phyloP scores from a whole-genome alignment of 2,888 invertebrate genomes.

The Zhengitettix transpicula region DNA sequence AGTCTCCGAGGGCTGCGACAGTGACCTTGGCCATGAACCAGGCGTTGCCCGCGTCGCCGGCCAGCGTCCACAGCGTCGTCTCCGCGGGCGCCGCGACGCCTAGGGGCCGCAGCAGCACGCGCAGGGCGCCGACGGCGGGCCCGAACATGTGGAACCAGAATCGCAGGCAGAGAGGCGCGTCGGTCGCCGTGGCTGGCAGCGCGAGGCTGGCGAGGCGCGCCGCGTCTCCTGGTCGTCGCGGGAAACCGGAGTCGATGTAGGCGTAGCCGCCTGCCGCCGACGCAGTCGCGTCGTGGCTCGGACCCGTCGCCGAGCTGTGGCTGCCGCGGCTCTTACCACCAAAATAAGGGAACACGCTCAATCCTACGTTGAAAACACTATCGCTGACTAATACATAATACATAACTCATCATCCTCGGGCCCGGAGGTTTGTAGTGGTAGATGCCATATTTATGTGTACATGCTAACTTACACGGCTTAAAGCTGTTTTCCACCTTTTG shows the following conservation, averaged over 20 bases:
- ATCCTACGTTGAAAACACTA: too few species aligned
- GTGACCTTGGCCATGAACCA: slow-evolving; percentile 27
- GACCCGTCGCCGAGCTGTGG: slow-evolving; percentile 25
- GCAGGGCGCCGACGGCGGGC: slow-evolving; percentile 23
- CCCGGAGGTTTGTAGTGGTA: too few species aligned
- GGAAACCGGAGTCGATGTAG: slow-evolving; percentile 26
- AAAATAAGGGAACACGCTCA: too few species aligned
- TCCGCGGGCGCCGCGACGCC: slow-evolving; percentile 9
- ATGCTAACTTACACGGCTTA: too few species aligned
- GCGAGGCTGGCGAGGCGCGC: slow-evolving; percentile 26
- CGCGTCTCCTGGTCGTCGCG: slow-evolving; percentile 25
- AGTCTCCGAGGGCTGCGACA: slow-evolving; percentile 21
- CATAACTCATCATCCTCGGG: too few species aligned
- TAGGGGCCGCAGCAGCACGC: slow-evolving; percentile 18
- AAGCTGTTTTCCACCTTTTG: too few species aligned
- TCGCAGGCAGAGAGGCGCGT: slow-evolving; percentile 23
- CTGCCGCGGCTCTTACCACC: slow-evolving; percentile 21
- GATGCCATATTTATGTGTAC: too few species aligned
- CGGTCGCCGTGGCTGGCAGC: slow-evolving; percentile 16
- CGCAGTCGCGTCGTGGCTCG: slow-evolving; percentile 19
- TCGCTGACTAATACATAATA: too few species aligned
- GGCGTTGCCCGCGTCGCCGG: slow-evolving; percentile 26
- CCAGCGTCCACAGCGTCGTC: slow-evolving; percentile 22
- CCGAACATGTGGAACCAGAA: slow-evolving; percentile 29
- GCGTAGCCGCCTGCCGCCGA: slow-evolving; percentile 20